A percentile compares a stretch with the other conserved stretches of the same genome.
Conservation (phyloP, 1,140 invertebrate species). For the Papilio xuthus region DNA sequence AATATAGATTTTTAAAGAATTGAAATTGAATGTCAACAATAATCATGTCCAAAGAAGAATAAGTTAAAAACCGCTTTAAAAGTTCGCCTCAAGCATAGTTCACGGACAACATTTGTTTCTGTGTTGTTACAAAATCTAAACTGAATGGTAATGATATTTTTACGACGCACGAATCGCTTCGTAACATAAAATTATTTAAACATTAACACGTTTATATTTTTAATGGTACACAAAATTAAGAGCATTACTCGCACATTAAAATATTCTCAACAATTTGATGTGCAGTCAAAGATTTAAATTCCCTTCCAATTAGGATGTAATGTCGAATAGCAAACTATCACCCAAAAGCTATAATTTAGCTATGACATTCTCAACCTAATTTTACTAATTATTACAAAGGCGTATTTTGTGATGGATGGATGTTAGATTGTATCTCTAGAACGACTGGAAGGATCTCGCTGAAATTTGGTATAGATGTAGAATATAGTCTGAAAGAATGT, state of each 20-base stretch:
- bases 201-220: conserved; percentile 4
- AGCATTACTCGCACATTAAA: not conserved
- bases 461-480: not conserved
- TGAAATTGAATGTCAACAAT: conserved; percentile 2
- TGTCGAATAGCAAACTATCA: too few species aligned
- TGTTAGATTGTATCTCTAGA: too few species aligned
- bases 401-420: too few species aligned
- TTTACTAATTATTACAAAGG: too few species aligned
- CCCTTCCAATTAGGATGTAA: not conserved
- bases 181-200: conserved; percentile 29
- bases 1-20: not conserved
- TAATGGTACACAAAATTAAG: not conserved
- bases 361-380: too few species aligned
- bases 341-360: too few species aligned
- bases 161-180: not conserved
- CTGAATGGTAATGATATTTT: conserved; percentile 32
- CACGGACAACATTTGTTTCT: conserved; percentile 27
- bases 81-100: not conserved
- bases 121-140: conserved; percentile 13
- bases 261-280: not conserved
- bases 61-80: not conserved
- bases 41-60: conserved; percentile 8
- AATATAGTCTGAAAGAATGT: not conserved
- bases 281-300: not conserved
- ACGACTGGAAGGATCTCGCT: too few species aligned